Base-by-base conservation (phyloP, 1,140 invertebrate species). In the Tenebrio molitor region DNA sequence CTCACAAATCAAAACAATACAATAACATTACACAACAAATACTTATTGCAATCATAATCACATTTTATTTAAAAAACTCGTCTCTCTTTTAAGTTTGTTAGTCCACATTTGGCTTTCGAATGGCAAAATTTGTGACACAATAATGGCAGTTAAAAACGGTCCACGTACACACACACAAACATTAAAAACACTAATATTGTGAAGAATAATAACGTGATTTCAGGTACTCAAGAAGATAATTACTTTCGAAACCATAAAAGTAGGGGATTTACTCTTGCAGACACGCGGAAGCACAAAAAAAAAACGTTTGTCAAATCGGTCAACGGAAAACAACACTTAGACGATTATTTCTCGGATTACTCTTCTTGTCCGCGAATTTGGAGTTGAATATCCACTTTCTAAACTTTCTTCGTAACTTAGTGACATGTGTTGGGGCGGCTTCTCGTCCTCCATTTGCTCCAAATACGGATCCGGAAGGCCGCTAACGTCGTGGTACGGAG, bases 281-380 rank as follows among this genome's bases (percentile, higher is more conserved):
- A 29, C 16, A 42, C 41, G 34, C 34, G 36, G 29, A 53, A 53
- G 21, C 46, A 23, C 17, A 53, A 53, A 53, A 53, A n/a, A n/a
- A 53, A 53, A 10, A 8, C 8, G 25, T 29, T 29, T 19, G 5
- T 23, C 46, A 19, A 46, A 46, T 7, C 3, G n/a, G 4, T 15
- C 4, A 46, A 58, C n/a, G n/a, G 29, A 50, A 58, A 58, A 29
- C 23, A 58, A 68, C 39, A 68, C 68, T 93, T 91, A 97, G 81
- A 97, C 95, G 83, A 97, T 97, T 83, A 97, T 97, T 84, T 97
- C 95, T 71, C 95, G 89, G 79, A 97, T 97, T 81, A 97, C 94
- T 81, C 95, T 86, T 66, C 94, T 88, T 76, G 92, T 93, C 79
- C 94, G 90, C 75, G 94, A 95, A 85, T 96, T 97, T 36, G 95